Percentiles rank a stretch among this genome's conserved stretches.
Evolutionary conservation across 2,888 invertebrate species (phyloP).

Genomic region (Entomobrya proxima): DNA sequence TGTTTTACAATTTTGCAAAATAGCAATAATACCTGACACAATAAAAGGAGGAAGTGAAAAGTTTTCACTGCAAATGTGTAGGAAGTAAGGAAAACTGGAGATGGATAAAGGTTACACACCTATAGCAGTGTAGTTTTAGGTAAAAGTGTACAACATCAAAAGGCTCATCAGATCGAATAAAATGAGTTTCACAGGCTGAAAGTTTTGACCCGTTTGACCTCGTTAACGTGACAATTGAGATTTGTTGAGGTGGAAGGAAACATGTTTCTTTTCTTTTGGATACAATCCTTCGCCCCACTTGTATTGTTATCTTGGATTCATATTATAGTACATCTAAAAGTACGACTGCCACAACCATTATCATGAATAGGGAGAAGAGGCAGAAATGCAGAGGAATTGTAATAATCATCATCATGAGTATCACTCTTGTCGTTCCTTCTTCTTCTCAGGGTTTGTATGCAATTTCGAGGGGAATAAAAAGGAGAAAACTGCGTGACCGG

Average conservation of each 20-base stretch:
- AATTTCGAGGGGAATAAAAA: slow-evolving; percentile 26
- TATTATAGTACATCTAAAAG: too few relatives aligned
- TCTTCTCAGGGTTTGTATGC: slow-evolving; percentile 14
- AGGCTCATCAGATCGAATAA: slow-evolving; percentile 65
- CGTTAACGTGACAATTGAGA: slow-evolving; percentile 69
- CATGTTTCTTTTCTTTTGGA: slow-evolving; percentile 15
- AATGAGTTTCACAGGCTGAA: slow-evolving; percentile 62
- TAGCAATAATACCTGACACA: neutral
- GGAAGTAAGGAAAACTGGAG: neutral
- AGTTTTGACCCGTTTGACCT: slow-evolving; percentile 65
- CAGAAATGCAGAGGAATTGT: neutral
- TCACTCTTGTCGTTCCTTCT: neutral
- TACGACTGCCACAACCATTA: neutral
- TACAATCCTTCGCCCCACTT: neutral
- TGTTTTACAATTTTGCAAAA: slow-evolving; percentile 17
- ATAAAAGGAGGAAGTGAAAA: slow-evolving; percentile 28
- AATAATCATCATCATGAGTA: slow-evolving; percentile 22
- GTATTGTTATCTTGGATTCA: slow-evolving; percentile 5
- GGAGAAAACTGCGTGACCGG: slow-evolving; percentile 35
- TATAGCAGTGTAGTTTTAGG: slow-evolving; percentile 14
- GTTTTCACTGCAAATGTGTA: neutral
- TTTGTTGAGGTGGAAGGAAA: slow-evolving; percentile 66
- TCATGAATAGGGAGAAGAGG: slow-evolving; percentile 11
- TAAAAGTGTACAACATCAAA: slow-evolving; percentile 36
- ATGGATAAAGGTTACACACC: neutral